A percentile compares a stretch with the other conserved stretches of the same genome.
phyloP scores from a whole-genome alignment of 2,888 invertebrate genomes.

The Cryptus viduatorius region DNA sequence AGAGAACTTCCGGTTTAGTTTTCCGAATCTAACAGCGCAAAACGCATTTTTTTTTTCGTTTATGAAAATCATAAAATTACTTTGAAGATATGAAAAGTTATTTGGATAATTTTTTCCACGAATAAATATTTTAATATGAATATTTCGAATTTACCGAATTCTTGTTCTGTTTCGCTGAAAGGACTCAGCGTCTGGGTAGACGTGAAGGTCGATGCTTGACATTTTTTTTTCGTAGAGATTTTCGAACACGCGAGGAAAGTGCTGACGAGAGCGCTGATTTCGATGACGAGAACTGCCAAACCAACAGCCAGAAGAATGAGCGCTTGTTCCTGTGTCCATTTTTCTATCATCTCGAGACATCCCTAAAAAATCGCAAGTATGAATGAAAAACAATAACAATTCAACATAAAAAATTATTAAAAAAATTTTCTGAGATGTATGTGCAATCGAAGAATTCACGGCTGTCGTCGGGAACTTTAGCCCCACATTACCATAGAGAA shows the following conservation, averaged over 20 bases:
- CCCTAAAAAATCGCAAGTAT: slow-evolving; percentile 85
- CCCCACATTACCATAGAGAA: too few species aligned
- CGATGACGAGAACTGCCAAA: slow-evolving; percentile 89
- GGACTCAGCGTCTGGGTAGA: slow-evolving; percentile 82
- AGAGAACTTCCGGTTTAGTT: too few species aligned
- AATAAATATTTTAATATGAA: slow-evolving; percentile 1
- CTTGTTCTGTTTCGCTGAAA: slow-evolving; percentile 80
- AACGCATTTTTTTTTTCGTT: background rate
- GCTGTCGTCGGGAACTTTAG: background rate
- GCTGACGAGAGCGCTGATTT: slow-evolving; percentile 90
- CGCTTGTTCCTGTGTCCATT: slow-evolving; percentile 92
- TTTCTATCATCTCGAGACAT: slow-evolving; percentile 89
- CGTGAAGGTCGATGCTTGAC: slow-evolving; percentile 80
- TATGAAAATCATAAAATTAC: too few species aligned
- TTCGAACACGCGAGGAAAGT: slow-evolving; percentile 90
- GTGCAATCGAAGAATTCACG: background rate
- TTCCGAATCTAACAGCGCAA: too few species aligned
- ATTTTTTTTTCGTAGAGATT: slow-evolving; percentile 86
- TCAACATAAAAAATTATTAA: slow-evolving; percentile 15
- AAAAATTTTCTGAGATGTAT: background rate
- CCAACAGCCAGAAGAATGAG: slow-evolving; percentile 89
- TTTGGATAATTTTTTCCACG: background rate
- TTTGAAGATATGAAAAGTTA: too few species aligned
- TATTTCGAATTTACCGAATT: slow-evolving; percentile 76
- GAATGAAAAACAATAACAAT: slow-evolving; percentile 3